phyloP scores from a whole-genome alignment of 2,113 vertebrate species.

The Rhinogobius similis region DNA sequence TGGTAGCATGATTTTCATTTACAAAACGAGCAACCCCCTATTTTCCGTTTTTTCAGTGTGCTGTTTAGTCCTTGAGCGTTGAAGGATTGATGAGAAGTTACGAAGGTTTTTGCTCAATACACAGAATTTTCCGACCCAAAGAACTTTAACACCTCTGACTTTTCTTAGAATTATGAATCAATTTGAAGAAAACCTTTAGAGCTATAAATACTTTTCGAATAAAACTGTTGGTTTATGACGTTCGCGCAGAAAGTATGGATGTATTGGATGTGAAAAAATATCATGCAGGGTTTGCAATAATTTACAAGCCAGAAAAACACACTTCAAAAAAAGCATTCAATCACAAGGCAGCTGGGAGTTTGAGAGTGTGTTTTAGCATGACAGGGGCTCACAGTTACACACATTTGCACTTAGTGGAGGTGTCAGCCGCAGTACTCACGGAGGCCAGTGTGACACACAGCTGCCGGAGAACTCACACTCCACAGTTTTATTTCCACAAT shows the following conservation, averaged over 20 bases:
- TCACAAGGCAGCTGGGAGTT: constrained; percentile 25
- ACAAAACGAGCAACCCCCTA: too few relatives aligned
- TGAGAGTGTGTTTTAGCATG: constrained; percentile 26
- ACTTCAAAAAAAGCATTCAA: constrained; percentile 21
- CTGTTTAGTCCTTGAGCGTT: too few relatives aligned
- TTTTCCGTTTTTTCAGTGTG: too few relatives aligned
- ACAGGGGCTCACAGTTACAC: constrained; percentile 45
- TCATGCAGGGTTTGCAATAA: constrained; percentile 7
- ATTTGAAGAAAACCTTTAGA: too few relatives aligned
- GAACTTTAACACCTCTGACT: neutral
- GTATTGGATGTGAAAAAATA: constrained; percentile 24
- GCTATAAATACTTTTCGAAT: too few relatives aligned
- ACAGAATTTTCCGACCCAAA: neutral
- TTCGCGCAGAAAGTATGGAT: neutral
- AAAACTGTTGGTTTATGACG: too few relatives aligned
- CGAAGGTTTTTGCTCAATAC: neutral
- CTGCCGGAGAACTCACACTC: neutral
- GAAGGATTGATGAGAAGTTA: too few relatives aligned
- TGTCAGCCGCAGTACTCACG: constrained; percentile 17
- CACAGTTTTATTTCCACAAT: neutral
- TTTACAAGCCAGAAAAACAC: neutral
- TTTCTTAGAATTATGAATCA: too few relatives aligned
- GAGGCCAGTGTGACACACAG: neutral
- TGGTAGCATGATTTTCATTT: too few relatives aligned
- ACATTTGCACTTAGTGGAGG: constrained; percentile 51